Evolutionary conservation across 1,140 invertebrate species (phyloP).

Genomic region (Apis cerana): DNA sequence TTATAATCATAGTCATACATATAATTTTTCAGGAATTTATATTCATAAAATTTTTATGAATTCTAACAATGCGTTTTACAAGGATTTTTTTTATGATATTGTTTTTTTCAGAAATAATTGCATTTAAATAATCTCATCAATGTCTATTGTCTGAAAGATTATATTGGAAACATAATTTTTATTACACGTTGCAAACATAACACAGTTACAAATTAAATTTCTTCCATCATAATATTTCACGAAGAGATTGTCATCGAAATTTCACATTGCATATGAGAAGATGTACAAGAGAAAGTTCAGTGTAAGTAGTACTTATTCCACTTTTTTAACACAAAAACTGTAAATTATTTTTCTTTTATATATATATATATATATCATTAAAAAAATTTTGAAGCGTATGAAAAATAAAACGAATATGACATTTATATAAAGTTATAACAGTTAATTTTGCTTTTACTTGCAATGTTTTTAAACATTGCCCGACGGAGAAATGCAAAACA

Average conservation of each 20-base stretch:
- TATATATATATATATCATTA: too few species aligned
- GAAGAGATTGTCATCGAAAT: background rate
- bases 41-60: too few species aligned
- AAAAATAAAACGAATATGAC: background rate
- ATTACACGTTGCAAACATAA: too few species aligned
- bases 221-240: background rate
- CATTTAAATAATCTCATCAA: background rate
- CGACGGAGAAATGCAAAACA: background rate
- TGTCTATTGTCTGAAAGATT: background rate
- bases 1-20: too few species aligned
- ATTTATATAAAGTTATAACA: background rate
- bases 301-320: background rate
- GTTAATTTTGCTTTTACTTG: background rate
- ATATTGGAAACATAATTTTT: too few species aligned
- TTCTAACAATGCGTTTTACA: background rate
- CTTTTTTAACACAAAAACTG: background rate
- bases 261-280: background rate
- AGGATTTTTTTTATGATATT: background rate
- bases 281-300: constrained; percentile 22
- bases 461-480: background rate
- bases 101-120: too few species aligned
- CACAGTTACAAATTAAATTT: background rate
- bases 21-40: too few species aligned
- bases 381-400: background rate
- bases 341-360: background rate